Evolutionary conservation across 2,888 invertebrate genomes (phyloP).

Genomic region (Drosophila putrida): DNA sequence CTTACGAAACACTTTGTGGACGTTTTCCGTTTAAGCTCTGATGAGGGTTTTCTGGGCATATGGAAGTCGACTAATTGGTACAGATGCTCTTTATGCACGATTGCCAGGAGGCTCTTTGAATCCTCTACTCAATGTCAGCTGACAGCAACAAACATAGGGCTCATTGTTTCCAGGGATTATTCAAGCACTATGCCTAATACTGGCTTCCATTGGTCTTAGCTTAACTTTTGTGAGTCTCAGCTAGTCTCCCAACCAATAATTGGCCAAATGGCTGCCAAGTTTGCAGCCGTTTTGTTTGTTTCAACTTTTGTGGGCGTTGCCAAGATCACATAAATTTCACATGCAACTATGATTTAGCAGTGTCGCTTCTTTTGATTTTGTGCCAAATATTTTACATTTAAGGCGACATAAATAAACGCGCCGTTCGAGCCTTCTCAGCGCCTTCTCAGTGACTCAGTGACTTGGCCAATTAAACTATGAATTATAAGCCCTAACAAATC

Average conservation of each 20-base stretch:
- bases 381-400: slow-evolving; percentile 77
- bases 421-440: slow-evolving; percentile 37
- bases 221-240: slow-evolving; percentile 20
- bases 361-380: slow-evolving; percentile 62
- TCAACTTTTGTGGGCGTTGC: slow-evolving; percentile 43
- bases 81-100: slow-evolving; percentile 60
- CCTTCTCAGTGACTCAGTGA: slow-evolving; percentile 41
- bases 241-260: slow-evolving; percentile 64
- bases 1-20: slow-evolving; percentile 67
- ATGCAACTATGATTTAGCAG: slow-evolving; percentile 64
- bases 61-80: slow-evolving; percentile 71
- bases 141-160: slow-evolving; percentile 41
- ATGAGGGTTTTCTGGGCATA: slow-evolving; percentile 60
- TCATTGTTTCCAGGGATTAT: slow-evolving; percentile 56
- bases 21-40: slow-evolving; percentile 56
- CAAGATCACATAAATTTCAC: slow-evolving; percentile 55
- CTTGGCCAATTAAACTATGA: slow-evolving; percentile 79
- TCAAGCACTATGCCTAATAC: slow-evolving; percentile 23
- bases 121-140: slow-evolving; percentile 42
- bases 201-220: slow-evolving; percentile 21
- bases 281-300: slow-evolving; percentile 35
- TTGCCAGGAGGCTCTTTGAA: slow-evolving; percentile 17
- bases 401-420: slow-evolving; percentile 69
- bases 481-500: slow-evolving; percentile 74
- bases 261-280: slow-evolving; percentile 70